Percentiles rank a stretch among this genome's conserved stretches.
Conservation (phyloP, 2,113 vertebrate genomes). For the Vicugna pacos region DNA sequence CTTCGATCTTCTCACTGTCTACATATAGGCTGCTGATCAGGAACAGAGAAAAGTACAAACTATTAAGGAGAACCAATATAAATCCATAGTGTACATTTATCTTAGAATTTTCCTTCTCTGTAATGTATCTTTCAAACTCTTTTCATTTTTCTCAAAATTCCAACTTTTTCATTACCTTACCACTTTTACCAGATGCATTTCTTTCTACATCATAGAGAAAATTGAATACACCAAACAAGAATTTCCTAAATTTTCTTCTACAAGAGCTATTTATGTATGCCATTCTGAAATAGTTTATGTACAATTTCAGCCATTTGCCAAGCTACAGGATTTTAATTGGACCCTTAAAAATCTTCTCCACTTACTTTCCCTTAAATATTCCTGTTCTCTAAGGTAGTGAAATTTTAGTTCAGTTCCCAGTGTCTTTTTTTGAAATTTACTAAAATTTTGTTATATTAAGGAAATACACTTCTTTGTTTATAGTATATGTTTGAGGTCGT, state of each 20-base stretch:
- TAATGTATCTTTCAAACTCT: background rate
- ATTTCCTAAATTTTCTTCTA: background rate
- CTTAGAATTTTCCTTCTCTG: background rate
- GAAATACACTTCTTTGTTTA: background rate
- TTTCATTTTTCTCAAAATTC: background rate
- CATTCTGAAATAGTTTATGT: background rate
- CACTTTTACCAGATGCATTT: background rate
- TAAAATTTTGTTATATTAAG: background rate
- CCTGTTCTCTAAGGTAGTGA: background rate
- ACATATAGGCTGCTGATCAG: background rate
- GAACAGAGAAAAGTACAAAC: background rate
- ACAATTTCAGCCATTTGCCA: background rate
- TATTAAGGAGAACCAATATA: background rate
- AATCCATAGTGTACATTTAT: background rate
- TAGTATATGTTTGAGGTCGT: background rate
- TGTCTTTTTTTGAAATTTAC: background rate
- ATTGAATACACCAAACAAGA: background rate
- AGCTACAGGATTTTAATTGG: background rate
- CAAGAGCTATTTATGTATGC: background rate
- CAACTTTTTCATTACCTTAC: background rate
- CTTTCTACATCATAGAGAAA: background rate
- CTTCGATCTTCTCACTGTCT: background rate
- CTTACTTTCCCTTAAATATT: background rate
- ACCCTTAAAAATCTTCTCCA: background rate
- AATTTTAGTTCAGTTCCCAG: background rate